Base-by-base conservation (phyloP, 2,888 invertebrate species). In the Netelia virgata region DNA sequence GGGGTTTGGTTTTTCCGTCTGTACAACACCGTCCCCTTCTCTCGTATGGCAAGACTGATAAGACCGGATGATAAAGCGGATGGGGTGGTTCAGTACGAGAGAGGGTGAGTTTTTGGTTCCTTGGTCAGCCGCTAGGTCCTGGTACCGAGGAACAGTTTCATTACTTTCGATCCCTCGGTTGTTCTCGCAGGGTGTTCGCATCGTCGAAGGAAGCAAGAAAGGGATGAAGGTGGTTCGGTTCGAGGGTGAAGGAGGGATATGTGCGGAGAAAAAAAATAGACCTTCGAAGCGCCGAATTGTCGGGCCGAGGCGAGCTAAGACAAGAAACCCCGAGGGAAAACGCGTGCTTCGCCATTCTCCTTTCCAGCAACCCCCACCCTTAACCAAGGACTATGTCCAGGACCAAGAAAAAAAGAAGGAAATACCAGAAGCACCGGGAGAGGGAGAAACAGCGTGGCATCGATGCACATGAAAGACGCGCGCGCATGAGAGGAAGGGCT, bases 111-210 rank as follows among this genome's bases (percentile, higher is more conserved):
- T 76, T 83, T 74, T 66, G 80, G 80, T 64, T 59, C 83, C 84
- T 86, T 82, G 90, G 90, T 89, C 90, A 90, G 90, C 89, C 86
- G 87, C 87, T 85, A 88, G 86, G 84, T 86, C 90, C 88, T 89
- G 23, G 18, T 61, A 86, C 90, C 87, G 86, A 90, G 92, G 91
- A 92, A 92, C 92, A 92, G 92, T 93, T 92, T 93, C 93, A 92
- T 92, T 93, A 92, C 92, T 91, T 91, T 91, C 91, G 91, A 92
- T 91, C 91, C 91, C 88, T 80, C 83, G 73, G 68, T 61, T 80
- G 70, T 73, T 79, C 66, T 68, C 53, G 76, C 11, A 36, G 76
- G 20, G 20, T 47, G 55, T 69, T 64, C 36, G 73, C 61, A 73
- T 61, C 66, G 78, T 16, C 73, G 73, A 61, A 75, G 59, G 72